These are phyloP conservation scores for human DNA, from an alignment of 2,113 vertebrate species.

Conservation along the genomic window DNA sequence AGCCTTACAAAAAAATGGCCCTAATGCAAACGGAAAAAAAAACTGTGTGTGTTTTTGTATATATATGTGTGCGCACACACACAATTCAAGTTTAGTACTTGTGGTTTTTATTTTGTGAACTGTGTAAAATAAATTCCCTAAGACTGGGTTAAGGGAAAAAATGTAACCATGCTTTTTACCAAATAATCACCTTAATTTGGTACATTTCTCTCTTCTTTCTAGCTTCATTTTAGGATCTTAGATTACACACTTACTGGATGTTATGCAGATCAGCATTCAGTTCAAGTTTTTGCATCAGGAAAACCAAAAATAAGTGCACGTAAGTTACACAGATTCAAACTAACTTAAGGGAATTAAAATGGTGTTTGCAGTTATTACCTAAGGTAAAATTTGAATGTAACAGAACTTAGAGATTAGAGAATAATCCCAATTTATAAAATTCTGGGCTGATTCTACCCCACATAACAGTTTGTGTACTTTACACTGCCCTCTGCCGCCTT, in stretches of 20 bases:
- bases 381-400: slow-evolving; percentile 29
- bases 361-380: background rate
- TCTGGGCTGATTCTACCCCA: background rate
- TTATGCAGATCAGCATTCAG: slow-evolving; percentile 93
- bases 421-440: slow-evolving; percentile 30
- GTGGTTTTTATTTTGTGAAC: background rate
- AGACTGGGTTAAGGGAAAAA: background rate
- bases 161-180: background rate
- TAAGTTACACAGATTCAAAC: slow-evolving; percentile 82
- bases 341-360: slow-evolving; percentile 31
- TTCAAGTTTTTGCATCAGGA: slow-evolving; percentile 93
- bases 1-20: background rate
- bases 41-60: background rate
- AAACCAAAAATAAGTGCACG: slow-evolving; percentile 92
- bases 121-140: background rate
- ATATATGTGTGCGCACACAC: background rate
- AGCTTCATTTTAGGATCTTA: slow-evolving; percentile 94
- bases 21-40: background rate
- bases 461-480: background rate
- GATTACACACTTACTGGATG: slow-evolving; percentile 95
- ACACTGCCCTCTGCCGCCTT: background rate
- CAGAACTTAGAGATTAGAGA: background rate
- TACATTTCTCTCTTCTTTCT: slow-evolving; percentile 63
- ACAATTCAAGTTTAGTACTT: background rate
- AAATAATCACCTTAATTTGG: background rate